Evolutionary conservation across 2,888 invertebrate genomes (phyloP), one percentile per base, ranked within the genome.

Genomic region (Leucoptera coffeella): DNA sequence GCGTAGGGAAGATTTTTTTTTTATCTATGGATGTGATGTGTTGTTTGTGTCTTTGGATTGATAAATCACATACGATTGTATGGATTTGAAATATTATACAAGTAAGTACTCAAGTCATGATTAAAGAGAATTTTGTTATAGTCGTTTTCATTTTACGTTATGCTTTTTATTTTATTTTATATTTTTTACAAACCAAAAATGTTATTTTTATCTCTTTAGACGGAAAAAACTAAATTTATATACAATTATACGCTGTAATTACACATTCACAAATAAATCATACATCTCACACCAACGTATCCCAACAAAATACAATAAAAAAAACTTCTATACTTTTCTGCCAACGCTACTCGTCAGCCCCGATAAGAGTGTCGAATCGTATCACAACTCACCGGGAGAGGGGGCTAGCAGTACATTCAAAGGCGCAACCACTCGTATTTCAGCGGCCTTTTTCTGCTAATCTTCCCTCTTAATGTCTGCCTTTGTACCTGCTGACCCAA

Each of bases 401-500:
- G 9, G 17, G 17, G 17, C 6, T 6, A 17, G 6, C 6, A 17
- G 17, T 7, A 65, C 65, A 67, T 69, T 69, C 64, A 69, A 65
- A 62, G 56, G 60, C 61, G 48, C 58, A 32, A 30, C 22, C n/a
- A 52, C 54, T 50, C 61, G 61, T 65, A 65, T 61, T 64, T 67
- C 61, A 65, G 55, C 55, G 43, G 7, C 50, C 54, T 51, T 53
- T 56, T 57, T 55, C 52, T 51, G 65, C 56, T 65, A 69, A 67
- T 69, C 65, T 62, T 58, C 62, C 65, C 62, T 56, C 57, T 50
- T 65, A 65, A 67, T 65, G 64, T 54, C 58, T 57, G 60, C 60
- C 59, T 58, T 67, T 64, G 65, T 67, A 65, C 20, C 9, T 17
- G 17, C 17, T 17, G 17, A 17, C 17, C 17, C 17, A 7, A 17